Evolutionary conservation across 2,113 vertebrate species (phyloP).

Genomic region (Pangasianodon hypophthalmus): DNA sequence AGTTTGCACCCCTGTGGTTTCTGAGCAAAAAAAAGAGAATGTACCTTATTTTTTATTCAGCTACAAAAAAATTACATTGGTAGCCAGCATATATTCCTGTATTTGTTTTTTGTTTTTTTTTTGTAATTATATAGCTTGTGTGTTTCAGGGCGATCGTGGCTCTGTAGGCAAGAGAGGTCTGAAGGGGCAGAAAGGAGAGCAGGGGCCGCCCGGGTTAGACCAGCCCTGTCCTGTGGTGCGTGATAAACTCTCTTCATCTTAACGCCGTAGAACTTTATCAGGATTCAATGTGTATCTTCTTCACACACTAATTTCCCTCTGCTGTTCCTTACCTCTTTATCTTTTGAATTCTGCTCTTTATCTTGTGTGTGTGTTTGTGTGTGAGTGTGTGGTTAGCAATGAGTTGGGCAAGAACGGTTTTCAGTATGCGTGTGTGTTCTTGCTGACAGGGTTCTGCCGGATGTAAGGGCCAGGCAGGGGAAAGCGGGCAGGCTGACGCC

Average conservation of each 20-base stretch:
- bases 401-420: not conserved
- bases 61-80: no score
- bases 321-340: slow-evolving; percentile 26
- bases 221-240: slow-evolving; percentile 85
- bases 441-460: slow-evolving; percentile 54
- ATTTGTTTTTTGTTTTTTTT: no score
- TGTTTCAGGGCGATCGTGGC: slow-evolving; percentile 79
- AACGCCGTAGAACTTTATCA: not conserved
- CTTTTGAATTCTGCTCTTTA: slow-evolving; percentile 23
- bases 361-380: slow-evolving; percentile 1
- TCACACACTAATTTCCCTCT: slow-evolving; percentile 3
- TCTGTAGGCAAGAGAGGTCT: slow-evolving; percentile 79
- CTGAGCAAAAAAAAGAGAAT: not conserved
- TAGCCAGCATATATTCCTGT: no score
- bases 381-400: slow-evolving; percentile 14
- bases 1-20: not conserved
- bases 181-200: slow-evolving; percentile 85
- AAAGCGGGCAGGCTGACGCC: slow-evolving; percentile 41
- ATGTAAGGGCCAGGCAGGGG: slow-evolving; percentile 54
- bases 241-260: slow-evolving; percentile 9
- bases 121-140: no score
- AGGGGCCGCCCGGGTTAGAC: slow-evolving; percentile 82
- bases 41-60: no score
- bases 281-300: not conserved
- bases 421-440: slow-evolving; percentile 39